Evolutionary conservation across 2,113 vertebrate species (phyloP).

Genomic region (Microcebus murinus): DNA sequence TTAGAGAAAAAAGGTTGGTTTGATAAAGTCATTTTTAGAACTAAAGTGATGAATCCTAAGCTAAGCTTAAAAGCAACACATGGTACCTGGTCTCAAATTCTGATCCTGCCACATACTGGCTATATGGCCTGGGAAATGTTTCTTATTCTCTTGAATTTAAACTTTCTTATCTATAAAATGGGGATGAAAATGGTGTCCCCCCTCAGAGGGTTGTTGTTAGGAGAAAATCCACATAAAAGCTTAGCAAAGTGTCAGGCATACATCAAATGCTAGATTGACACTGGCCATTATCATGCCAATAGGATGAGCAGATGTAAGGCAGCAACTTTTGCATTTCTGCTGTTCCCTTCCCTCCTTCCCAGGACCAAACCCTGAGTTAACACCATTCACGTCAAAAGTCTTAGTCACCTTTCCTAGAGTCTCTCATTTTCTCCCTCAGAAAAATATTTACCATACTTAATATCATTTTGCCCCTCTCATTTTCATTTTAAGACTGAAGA

Average conservation of each 20-base stretch:
- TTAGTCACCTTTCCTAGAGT: not conserved
- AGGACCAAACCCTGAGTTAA: not conserved
- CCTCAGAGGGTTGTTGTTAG: not conserved
- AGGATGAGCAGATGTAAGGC: not conserved
- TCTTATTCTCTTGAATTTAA: not conserved
- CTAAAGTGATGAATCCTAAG: not conserved
- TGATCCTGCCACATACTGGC: not conserved
- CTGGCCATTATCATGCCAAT: no score
- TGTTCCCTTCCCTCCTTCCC: not conserved
- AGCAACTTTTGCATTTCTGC: not conserved
- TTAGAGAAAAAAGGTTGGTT: rapidly evolving
- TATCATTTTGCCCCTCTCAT: not conserved
- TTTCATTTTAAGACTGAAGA: not conserved
- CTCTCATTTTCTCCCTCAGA: not conserved
- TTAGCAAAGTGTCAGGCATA: not conserved
- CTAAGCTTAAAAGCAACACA: not conserved
- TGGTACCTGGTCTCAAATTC: not conserved
- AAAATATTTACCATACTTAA: not conserved
- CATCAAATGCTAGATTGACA: not conserved
- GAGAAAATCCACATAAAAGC: not conserved
- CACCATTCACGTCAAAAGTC: not conserved
- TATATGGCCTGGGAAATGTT: not conserved
- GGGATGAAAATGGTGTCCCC: not conserved
- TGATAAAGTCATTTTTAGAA: not conserved
- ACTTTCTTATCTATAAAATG: not conserved